Conservation (phyloP, 2,888 invertebrate genomes). For the Anthoptus insignis region DNA sequence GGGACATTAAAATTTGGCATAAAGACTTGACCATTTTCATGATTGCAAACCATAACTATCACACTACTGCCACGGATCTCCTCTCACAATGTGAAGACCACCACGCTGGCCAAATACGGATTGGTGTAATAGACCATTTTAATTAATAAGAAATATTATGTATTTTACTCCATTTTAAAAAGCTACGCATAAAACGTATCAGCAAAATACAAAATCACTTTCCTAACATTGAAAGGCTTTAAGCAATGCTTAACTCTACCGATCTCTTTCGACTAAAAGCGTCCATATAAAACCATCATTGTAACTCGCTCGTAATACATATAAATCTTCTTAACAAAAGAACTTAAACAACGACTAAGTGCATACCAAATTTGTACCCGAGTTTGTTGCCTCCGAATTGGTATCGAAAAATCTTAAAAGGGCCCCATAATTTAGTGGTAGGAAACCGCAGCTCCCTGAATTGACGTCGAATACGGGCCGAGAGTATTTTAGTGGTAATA, state of each 20-base stretch:
- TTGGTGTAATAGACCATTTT: too few relatives aligned
- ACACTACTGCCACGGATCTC: too few relatives aligned
- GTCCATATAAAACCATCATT: conserved; percentile 6
- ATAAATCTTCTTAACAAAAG: conserved; percentile 8
- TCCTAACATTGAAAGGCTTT: too few relatives aligned
- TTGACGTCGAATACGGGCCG: conserved; percentile 69
- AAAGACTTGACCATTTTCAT: too few relatives aligned
- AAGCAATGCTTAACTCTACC: not conserved
- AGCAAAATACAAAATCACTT: too few relatives aligned
- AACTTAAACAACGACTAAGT: conserved; percentile 1
- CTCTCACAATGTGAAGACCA: too few relatives aligned
- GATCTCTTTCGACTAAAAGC: not conserved
- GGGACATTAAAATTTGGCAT: too few relatives aligned
- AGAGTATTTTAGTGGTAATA: conserved; percentile 57
- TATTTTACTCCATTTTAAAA: too few relatives aligned
- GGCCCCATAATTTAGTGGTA: conserved; percentile 44
- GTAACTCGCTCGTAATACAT: not conserved
- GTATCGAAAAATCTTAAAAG: conserved; percentile 24
- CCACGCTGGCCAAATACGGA: too few relatives aligned
- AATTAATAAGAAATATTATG: too few relatives aligned
- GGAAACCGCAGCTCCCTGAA: conserved; percentile 68
- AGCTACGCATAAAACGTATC: too few relatives aligned
- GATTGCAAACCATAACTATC: too few relatives aligned
- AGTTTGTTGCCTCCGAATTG: conserved; percentile 1
- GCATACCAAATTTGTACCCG: conserved; percentile 5